phyloP scores from a whole-genome alignment of 37 sponge, comb jelly and placozoan species.

The Mnemiopsis leidyi region DNA sequence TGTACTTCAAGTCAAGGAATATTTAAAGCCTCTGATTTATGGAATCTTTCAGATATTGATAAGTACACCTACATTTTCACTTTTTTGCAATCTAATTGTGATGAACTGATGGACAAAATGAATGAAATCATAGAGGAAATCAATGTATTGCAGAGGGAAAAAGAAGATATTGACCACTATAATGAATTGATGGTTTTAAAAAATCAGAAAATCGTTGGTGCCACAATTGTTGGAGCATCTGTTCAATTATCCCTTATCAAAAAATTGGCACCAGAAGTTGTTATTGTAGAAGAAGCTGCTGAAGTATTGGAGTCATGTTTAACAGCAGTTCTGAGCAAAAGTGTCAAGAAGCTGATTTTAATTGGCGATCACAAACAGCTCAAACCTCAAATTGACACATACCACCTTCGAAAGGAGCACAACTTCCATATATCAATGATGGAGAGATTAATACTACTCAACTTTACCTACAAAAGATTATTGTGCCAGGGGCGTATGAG shows the following conservation, averaged over 20 bases:
- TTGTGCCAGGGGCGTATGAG: slow-evolving; percentile 84
- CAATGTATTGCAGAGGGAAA: background rate
- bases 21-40: background rate
- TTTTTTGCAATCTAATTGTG: background rate
- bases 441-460: slow-evolving; percentile 73
- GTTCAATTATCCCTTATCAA: slow-evolving; percentile 73
- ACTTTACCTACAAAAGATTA: slow-evolving; percentile 70
- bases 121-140: background rate
- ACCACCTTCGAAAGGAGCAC: slow-evolving; percentile 73
- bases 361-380: slow-evolving; percentile 99
- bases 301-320: slow-evolving; percentile 93
- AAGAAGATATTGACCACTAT: background rate
- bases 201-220: slow-evolving; percentile 80
- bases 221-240: slow-evolving; percentile 94
- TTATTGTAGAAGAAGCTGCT: slow-evolving; percentile 97
- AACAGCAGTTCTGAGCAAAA: slow-evolving; percentile 76
- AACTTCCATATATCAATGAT: slow-evolving; percentile 83
- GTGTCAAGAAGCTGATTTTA: slow-evolving; percentile 83
- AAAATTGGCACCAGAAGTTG: slow-evolving; percentile 76
- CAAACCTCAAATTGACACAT: slow-evolving; percentile 76
- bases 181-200: slow-evolving; percentile 51
- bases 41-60: slow-evolving; percentile 11
- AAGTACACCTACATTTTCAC: background rate
- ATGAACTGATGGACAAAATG: background rate
- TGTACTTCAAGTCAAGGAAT: background rate